These are phyloP conservation scores for Apis florea DNA, from an alignment of 1,140 invertebrate species.

Conservation along the genomic window DNA sequence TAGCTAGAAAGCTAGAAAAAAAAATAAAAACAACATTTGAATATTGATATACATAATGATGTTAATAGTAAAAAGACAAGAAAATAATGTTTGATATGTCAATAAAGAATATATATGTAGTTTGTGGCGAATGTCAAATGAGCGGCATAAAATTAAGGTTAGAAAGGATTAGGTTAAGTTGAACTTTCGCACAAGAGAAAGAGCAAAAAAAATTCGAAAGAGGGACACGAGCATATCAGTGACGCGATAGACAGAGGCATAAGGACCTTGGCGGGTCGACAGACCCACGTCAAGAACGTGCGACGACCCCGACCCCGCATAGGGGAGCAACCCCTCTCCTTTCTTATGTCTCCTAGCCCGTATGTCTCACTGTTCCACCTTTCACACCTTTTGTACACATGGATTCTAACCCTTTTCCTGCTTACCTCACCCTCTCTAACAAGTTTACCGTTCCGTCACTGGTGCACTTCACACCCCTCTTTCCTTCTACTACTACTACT, in stretches of 20 bases:
- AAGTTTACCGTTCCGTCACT: slow-evolving; percentile 49
- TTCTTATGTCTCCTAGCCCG: slow-evolving; percentile 22
- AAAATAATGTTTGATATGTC: neutral
- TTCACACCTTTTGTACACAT: slow-evolving; percentile 30
- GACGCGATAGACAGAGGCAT: slow-evolving; percentile 34
- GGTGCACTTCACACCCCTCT: slow-evolving; percentile 51
- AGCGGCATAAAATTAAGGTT: slow-evolving; percentile 42
- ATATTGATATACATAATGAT: neutral
- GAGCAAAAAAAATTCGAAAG: slow-evolving; percentile 29
- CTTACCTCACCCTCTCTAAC: slow-evolving; percentile 56
- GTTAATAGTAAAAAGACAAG: neutral
- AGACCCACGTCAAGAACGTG: slow-evolving; percentile 77
- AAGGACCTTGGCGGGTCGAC: slow-evolving; percentile 77
- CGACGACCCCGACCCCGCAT: slow-evolving; percentile 76
- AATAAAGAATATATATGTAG: neutral
- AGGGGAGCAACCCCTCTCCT: slow-evolving; percentile 50
- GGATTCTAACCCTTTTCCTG: slow-evolving; percentile 45
- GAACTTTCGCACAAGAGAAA: neutral
- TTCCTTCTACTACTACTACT: slow-evolving; percentile 16
- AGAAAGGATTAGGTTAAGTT: slow-evolving; percentile 23
- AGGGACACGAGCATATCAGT: slow-evolving; percentile 21
- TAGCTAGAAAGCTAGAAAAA: neutral
- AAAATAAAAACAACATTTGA: neutral
- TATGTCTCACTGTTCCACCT: slow-evolving; percentile 31
- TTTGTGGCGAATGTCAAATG: slow-evolving; percentile 24